phyloP scores from a whole-genome alignment of 2,113 vertebrate genomes.

The Triplophysa dalaica region DNA sequence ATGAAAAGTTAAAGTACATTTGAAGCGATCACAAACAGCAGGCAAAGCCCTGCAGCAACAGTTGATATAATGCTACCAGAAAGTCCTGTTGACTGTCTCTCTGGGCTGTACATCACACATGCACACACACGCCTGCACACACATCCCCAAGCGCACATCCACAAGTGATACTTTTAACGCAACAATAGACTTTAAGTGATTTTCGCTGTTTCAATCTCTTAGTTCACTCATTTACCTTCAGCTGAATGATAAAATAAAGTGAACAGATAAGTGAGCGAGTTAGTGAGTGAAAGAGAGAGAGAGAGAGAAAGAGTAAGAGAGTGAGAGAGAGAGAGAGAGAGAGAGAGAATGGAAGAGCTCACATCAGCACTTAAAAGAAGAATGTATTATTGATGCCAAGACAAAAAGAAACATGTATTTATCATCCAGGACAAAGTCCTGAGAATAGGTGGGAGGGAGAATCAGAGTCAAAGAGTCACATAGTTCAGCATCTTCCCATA shows the following conservation, averaged over 20 bases:
- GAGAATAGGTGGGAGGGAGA: conserved; percentile 40
- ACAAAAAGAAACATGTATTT: conserved; percentile 89
- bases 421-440: conserved; percentile 65
- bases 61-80: conserved; percentile 26
- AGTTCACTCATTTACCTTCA: conserved; percentile 40
- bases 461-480: conserved; percentile 45
- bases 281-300: too few relatives aligned
- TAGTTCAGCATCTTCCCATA: conserved; percentile 1
- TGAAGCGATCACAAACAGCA: background rate
- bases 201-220: conserved; percentile 51
- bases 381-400: conserved; percentile 88
- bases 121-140: conserved; percentile 20
- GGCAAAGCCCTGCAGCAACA: conserved; percentile 29
- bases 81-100: conserved; percentile 35
- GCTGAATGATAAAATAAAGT: conserved; percentile 45
- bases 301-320: too few relatives aligned
- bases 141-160: conserved; percentile 31
- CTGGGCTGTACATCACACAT: conserved; percentile 11
- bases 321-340: too few relatives aligned
- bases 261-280: conserved; percentile 44
- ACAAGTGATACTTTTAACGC: conserved; percentile 48
- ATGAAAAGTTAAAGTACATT: conserved; percentile 5
- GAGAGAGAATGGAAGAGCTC: conserved; percentile 71
- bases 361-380: conserved; percentile 83
- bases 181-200: conserved; percentile 55